These are phyloP conservation scores for Miltochrista miniata DNA, from an alignment of 2,888 invertebrate genomes.

Conservation along the genomic window DNA sequence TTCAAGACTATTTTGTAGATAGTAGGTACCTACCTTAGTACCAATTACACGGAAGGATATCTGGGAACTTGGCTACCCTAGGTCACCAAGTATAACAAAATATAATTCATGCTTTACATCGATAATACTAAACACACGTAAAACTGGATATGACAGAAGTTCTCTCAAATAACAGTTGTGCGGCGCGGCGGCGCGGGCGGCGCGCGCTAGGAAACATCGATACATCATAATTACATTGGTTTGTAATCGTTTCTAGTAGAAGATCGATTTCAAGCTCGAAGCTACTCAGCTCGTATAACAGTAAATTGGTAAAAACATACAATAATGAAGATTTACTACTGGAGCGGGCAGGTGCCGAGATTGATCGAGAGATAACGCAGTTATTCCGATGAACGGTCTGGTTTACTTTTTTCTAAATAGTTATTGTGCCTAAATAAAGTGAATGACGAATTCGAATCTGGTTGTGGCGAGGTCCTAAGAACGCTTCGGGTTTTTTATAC, in stretches of 20 bases:
- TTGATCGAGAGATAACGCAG: conserved; percentile 63
- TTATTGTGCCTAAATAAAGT: conserved; percentile 34
- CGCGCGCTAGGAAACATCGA: conserved; percentile 32
- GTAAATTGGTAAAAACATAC: conserved; percentile 66
- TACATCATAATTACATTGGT: conserved; percentile 45
- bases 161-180: conserved; percentile 18
- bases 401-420: conserved; percentile 47
- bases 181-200: no score
- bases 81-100: no score
- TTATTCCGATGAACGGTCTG: conserved; percentile 52
- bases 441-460: conserved; percentile 19
- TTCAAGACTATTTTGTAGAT: no score
- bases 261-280: conserved; percentile 40
- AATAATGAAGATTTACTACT: conserved; percentile 74
- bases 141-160: conserved; percentile 15
- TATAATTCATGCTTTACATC: no score
- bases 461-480: conserved; percentile 5
- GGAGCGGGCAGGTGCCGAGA: conserved; percentile 61
- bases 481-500: neutral
- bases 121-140: no score
- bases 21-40: no score
- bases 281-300: conserved; percentile 53
- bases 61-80: no score
- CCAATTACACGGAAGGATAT: no score
- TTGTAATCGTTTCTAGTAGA: conserved; percentile 42